Evolutionary conservation across 2,113 vertebrate species (phyloP).

Genomic region (Clarias magur): DNA sequence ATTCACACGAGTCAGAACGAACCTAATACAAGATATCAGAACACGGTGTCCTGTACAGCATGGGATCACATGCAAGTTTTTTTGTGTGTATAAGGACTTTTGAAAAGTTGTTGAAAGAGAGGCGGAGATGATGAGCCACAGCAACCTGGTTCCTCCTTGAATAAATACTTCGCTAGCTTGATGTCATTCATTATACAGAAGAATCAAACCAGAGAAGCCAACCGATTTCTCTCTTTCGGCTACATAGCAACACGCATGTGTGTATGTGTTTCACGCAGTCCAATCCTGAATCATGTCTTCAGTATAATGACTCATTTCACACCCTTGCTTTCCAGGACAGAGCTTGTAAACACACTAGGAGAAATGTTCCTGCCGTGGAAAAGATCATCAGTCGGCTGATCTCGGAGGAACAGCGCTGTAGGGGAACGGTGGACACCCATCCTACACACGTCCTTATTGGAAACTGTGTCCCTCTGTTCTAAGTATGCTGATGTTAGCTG

Average conservation of each 20-base stretch:
- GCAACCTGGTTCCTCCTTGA: not conserved
- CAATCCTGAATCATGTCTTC: not conserved
- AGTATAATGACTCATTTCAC: conserved; percentile 22
- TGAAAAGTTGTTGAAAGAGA: not conserved
- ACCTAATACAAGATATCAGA: not conserved
- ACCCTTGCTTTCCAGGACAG: conserved; percentile 9
- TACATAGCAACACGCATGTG: not conserved
- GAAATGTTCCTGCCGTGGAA: not conserved
- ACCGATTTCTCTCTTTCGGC: not conserved
- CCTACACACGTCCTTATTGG: not conserved
- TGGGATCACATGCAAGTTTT: not conserved
- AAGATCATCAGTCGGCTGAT: not conserved
- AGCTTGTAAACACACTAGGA: not conserved
- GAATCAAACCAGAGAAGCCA: not conserved
- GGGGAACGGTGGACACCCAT: not conserved
- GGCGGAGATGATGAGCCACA: not conserved
- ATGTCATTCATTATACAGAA: not conserved
- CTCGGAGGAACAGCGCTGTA: not conserved
- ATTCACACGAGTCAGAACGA: not conserved
- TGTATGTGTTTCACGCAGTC: not conserved
- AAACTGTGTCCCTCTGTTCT: not conserved
- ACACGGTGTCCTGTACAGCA: not conserved
- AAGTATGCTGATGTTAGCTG: not conserved
- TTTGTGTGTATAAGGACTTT: not conserved
- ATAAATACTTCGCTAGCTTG: not conserved